Base-by-base conservation (phyloP, 2,797 vertebrate genomes). In the Eidolon dupreanum region DNA sequence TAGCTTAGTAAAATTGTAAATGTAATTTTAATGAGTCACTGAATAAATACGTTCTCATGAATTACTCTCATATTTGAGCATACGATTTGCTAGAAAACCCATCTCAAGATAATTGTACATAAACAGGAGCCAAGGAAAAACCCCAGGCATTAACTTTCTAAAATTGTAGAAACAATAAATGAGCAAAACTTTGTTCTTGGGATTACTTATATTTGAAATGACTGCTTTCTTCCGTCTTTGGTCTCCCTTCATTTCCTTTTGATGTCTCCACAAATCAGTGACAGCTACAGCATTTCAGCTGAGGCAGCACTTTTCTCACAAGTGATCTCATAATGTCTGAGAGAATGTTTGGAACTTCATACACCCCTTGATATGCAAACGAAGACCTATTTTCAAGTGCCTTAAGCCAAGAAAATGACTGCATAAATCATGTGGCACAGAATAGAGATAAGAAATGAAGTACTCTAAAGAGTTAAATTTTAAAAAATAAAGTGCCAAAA, bases 81-180 rank as follows among this genome's bases (percentile, higher is more conserved):
- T 95, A 89, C 96, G 96, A 98, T 98, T 98, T 98, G 95, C 97
- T 97, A 96, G 97, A 97, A 98, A 98, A 98, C 98, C 98, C 97
- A 95, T 97, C 96, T 97, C 97, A 82, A 98, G 98, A 98, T 92
- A 95, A 98, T 74, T 81, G 95, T 98, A 93, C 82, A 88, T 53
- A 96, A 97, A 93, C 97, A 98, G 74, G 88, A 97, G 86, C 78
- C 91, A 93, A 94, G 94, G 79, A 77, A 94, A 91, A 75, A 97
- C 94, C 97, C 91, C 94, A 96, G 97, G 97, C 97, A 91, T 81
- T 97, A 96, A 96, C 94, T 97, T 97, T 86, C 93, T 96, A 95
- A 97, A 97, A 97, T 49, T 96, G 65, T 70, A 26, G 77, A 90
- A 94, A 88, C 59, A 74, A 59, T 26, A 95, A 96, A 92, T 15